Conservation (phyloP, 2,797 vertebrate genomes). For the Peromyscus aztecus region DNA sequence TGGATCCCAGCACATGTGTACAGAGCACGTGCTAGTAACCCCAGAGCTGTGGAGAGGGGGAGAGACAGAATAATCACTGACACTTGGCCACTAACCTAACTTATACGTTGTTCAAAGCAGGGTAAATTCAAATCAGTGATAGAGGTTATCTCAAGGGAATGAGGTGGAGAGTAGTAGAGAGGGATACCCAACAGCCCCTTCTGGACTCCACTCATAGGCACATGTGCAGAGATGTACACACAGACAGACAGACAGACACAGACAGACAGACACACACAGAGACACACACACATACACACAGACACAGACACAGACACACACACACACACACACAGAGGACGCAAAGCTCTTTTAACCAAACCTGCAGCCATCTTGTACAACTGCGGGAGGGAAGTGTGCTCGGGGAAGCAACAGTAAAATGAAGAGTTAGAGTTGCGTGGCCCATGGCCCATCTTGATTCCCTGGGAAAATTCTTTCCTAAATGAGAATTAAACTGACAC, state of each 20-base stretch:
- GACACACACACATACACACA: not conserved
- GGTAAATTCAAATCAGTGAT: not conserved
- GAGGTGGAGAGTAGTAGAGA: no score
- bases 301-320: not conserved
- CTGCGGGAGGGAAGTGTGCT: rapidly evolving
- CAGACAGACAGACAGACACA: not conserved
- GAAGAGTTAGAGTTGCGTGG: not conserved
- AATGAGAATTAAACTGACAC: not conserved
- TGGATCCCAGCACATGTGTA: not conserved
- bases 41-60: not conserved
- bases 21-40: not conserved
- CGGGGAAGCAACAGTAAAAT: not conserved
- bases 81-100: not conserved
- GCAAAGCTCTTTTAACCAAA: not conserved
- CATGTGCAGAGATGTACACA: not conserved
- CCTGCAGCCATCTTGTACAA: not conserved
- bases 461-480: not conserved
- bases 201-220: not conserved
- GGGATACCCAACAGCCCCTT: not conserved
- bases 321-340: not conserved
- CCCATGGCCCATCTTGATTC: not conserved
- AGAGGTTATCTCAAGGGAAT: not conserved
- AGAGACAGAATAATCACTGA: not conserved
- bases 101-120: not conserved
- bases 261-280: no score